Evolutionary conservation across 2,797 vertebrate genomes (phyloP).

Genomic region (Alca torda): DNA sequence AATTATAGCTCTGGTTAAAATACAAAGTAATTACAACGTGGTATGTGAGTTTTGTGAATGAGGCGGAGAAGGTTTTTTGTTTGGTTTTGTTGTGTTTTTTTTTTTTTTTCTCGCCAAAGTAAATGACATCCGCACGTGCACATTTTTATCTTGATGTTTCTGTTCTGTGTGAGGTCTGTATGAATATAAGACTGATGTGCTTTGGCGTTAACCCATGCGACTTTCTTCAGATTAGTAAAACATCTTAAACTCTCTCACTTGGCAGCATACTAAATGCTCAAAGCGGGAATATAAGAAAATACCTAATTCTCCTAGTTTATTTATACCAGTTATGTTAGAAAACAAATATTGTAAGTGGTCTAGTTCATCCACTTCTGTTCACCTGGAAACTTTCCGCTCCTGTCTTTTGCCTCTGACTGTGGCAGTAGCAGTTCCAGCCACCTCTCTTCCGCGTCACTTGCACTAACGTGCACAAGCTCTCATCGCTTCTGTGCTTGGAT

Average conservation of each 20-base stretch:
- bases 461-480: background rate
- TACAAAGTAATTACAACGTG: background rate
- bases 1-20: slow-evolving; percentile 27
- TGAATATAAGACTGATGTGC: background rate
- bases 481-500: background rate
- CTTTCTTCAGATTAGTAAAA: background rate
- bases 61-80: background rate
- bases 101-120: background rate
- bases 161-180: background rate
- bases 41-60: background rate
- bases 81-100: background rate
- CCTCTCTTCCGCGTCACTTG: fast-evolving
- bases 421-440: background rate
- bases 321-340: background rate
- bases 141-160: background rate
- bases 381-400: background rate
- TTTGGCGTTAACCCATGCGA: background rate
- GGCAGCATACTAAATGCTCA: background rate
- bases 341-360: background rate
- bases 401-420: background rate
- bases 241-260: background rate
- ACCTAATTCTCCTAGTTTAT: background rate
- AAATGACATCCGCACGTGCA: background rate
- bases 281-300: background rate
- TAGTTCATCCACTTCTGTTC: background rate